Base-by-base conservation (phyloP, 1,140 invertebrate species). In the Bombus picipes region DNA sequence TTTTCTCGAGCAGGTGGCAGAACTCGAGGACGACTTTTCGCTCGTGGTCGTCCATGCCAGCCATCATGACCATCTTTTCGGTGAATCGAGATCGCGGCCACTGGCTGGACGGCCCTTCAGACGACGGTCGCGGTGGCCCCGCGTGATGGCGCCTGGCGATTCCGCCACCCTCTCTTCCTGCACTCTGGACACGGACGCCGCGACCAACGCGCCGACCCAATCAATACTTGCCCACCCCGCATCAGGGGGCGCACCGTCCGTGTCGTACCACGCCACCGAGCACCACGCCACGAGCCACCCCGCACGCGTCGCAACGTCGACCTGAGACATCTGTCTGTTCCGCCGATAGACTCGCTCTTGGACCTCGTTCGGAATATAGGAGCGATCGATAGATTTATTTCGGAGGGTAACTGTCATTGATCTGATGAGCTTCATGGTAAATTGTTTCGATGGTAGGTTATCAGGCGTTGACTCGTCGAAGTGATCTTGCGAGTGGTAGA, bases 21-120 rank as follows among this genome's bases (percentile, higher is more conserved):
- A 99, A 99, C 95, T 99, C 98, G 94, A 98, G 97, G 87, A 99
- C 98, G 93, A 99, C 97, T 97, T 99, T 99, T 93, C 98, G 97
- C 95, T 99, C 98, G 95, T 98, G 97, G 91, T 98, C 97, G 93
- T 97, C 97, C 96, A 97, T 97, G 92, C 96, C 96, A 94, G 97
- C 97, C 96, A 97, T 97, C 94, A 96, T 96, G 95, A 96, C 96
- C 96, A 96, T 96, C 92, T 95, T 96, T 95, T 95, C 93, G 92
- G 85, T 89, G 91, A 88, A 85, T 90, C 88, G 85, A 87, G 90
- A 87, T 85, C 91, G 90, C 91, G 92, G 92, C 85, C 87, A 83
- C 86, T 88, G 92, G 92, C 92, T 93, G 89, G 92, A 91, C 91
- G 90, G 90, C 90, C 92, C 91, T 86, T 83, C 79, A 75, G 88